Evolutionary conservation across 2,888 invertebrate genomes (phyloP).

Genomic region (Pantelozetes paolii): DNA sequence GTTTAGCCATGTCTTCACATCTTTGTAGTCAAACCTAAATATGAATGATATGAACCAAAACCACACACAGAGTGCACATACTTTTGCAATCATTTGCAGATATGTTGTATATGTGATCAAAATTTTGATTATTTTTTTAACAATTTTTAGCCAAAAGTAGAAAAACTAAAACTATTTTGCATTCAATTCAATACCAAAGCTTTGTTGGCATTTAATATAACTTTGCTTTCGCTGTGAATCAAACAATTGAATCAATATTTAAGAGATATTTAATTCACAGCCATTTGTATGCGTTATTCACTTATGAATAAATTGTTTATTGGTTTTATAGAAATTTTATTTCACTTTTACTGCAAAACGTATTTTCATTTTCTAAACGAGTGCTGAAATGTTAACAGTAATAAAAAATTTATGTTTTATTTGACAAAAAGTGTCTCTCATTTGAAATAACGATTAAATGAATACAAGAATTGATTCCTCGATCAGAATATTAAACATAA

Average conservation of each 20-base stretch:
- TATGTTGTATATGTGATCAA: conserved; percentile 10
- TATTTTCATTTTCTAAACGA: neutral
- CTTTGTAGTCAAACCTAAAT: conserved; percentile 20
- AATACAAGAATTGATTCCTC: neutral
- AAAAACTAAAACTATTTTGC: no score
- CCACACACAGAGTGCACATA: neutral
- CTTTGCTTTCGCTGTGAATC: no score
- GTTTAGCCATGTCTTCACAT: conserved; percentile 4
- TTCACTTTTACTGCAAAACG: neutral
- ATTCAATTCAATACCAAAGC: no score
- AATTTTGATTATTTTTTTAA: no score
- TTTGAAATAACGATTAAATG: neutral
- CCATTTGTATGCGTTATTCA: no score
- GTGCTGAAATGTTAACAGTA: neutral
- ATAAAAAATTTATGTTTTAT: neutral
- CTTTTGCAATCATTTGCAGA: neutral
- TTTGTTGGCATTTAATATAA: no score
- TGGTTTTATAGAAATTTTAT: neutral
- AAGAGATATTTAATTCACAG: no score
- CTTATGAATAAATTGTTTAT: no score
- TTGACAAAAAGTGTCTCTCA: neutral
- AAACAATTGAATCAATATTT: no score
- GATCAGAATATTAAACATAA: no score
- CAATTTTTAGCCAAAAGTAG: no score
- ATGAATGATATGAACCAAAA: neutral